Evolutionary conservation across 2,797 vertebrate genomes (phyloP), one percentile per base, ranked within the genome.

Genomic region (Oreonectes daqikongensis): DNA sequence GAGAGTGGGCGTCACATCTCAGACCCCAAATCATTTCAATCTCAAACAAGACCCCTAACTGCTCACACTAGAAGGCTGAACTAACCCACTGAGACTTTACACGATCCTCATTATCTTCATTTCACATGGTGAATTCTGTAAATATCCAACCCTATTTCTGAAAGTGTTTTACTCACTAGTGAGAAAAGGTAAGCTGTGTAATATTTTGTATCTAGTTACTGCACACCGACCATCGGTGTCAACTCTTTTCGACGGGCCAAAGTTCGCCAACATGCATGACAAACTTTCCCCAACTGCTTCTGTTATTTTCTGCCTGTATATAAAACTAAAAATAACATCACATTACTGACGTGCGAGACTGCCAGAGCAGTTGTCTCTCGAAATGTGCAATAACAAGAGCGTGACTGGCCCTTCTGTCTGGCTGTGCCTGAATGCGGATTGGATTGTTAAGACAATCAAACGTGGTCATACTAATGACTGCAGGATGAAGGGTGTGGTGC

Each of bases 381-480:
- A 30, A 75, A 76, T 40, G 28, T 26, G 20, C 38, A 76, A 69
- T 48, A 61, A 68, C 40, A 38, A 20, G 40, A 60, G 65, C 30
- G 40, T 76, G 74, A 68, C 64, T 17, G 59, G 40, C 38, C 64
- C 65, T 76, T 69, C 64, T 69, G 53, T 69, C 75, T 77, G 67
- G 30, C 52, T 52, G 61, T 72, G 70, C 83, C 79, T 80, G 71
- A 87, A 79, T 63, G 65, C 80, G 69, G 79, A 84, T 69, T 72
- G 26, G 60, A 79, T 78, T 69, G 82, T 81, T 73, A 70, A 69
- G 44, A 77, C 67, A 71, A 67, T 65, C 68, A 60, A 53, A 52
- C 61, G 17, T 30, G 40, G 61, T 52, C 44, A 2, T 63, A 64
- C 22, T 52, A 53, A 77, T 60, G 71, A 35, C 9, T 50, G 63